Evolutionary conservation across 2,888 invertebrate genomes (phyloP).

Genomic region (Tenthredo scrophulariae): DNA sequence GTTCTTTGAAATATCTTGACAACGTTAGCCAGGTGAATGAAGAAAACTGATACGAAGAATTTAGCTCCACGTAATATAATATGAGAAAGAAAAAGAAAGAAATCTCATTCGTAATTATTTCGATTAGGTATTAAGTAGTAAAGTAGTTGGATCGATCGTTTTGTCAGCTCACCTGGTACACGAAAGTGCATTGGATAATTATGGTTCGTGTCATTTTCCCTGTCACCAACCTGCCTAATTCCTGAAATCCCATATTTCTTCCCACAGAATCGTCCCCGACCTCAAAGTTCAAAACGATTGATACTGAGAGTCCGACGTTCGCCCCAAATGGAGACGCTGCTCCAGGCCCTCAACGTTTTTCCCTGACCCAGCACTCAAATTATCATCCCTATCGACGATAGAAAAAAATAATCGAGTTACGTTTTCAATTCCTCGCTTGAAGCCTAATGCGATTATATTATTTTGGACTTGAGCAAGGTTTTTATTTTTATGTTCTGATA

Average conservation of each 20-base stretch:
- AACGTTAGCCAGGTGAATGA: constrained; percentile 10
- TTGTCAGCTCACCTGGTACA: constrained; percentile 18
- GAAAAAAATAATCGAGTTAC: constrained; percentile 55
- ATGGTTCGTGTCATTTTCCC: not conserved
- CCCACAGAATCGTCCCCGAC: constrained; percentile 69
- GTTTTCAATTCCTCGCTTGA: constrained; percentile 32
- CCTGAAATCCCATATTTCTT: constrained; percentile 59
- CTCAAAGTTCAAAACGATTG: constrained; percentile 73
- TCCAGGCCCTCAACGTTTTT: constrained; percentile 79
- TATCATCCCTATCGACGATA: constrained; percentile 80
- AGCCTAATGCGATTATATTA: constrained; percentile 45
- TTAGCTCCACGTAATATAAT: not conserved
- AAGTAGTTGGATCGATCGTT: not conserved
- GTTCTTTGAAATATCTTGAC: constrained; percentile 1
- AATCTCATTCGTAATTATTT: not conserved
- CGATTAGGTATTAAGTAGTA: not conserved
- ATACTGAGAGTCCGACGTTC: constrained; percentile 70
- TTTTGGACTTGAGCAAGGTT: constrained; percentile 59
- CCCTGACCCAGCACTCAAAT: constrained; percentile 77
- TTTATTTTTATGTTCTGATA: constrained; percentile 55
- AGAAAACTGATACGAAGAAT: not conserved
- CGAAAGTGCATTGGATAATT: constrained; percentile 21
- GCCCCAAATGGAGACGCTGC: constrained; percentile 73
- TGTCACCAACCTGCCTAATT: not conserved
- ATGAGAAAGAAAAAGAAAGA: not conserved